Evolutionary conservation across 23 tunicate genomes (phyloP), one percentile per base, ranked within the genome.

Genomic region (Pegea sp.): DNA sequence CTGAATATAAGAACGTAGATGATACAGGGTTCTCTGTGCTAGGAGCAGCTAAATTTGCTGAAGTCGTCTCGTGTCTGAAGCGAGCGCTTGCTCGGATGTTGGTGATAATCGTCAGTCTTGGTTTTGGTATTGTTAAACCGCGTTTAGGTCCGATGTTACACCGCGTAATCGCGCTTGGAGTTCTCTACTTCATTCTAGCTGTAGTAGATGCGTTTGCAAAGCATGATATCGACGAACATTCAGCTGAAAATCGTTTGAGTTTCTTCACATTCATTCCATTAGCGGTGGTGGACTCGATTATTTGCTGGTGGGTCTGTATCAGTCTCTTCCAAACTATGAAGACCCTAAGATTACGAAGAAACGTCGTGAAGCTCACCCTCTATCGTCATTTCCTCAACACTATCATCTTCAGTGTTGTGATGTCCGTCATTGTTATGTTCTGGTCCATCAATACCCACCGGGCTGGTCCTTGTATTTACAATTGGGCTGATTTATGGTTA

Each of bases 121-220:
- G 99, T 6, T 91, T 91, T 64, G 99, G 99, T 13, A 78, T 91
- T 57, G 90, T 91, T 11, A 91, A 91, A 42, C 99, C 99, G 18
- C 58, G 99, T 29, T 38, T 91, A 16, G 99, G 99, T 8, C 99
- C 99, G 3, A 78, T 74, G 74, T 61, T 91, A 4, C 99, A 91
- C 56, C 65, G 79, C 2, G 79, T 91, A 19, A 72, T 91, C 56
- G 99, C 77, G n/a, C 62, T 78, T 29, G 99, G 99, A 25, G 63
- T 64, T 29, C 54, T 91, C 3, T 91, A 67, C 61, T 91, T 91
- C 46, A 69, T 78, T 24, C 57, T 91, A 4, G 92, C 99, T 1
- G 52, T 84, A 3, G 50, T 91, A 5, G 99, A 91, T 33, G 67
- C 81, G 23, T 77, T 91, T 64, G 50, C 75, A 5, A 46, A 78